A percentile compares a stretch with the other conserved stretches of the same genome.
Conservation (phyloP, 2,797 vertebrate genomes). For the Argyrosomus regius region DNA sequence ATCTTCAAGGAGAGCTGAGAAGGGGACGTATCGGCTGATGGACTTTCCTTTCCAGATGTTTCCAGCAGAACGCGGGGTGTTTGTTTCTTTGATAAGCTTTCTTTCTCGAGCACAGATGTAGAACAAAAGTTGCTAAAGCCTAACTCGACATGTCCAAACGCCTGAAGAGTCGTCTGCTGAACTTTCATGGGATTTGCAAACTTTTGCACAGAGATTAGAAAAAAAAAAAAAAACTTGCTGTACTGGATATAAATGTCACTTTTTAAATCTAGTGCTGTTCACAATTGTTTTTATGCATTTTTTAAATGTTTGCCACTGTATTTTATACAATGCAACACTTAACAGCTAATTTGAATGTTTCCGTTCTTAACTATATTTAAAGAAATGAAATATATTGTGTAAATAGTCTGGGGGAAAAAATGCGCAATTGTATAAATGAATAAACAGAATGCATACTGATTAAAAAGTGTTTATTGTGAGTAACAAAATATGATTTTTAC, state of each 20-base stretch:
- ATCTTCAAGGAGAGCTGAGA: background rate
- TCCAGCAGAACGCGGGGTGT: conserved; percentile 6
- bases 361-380: conserved; percentile 84
- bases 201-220: conserved; percentile 87
- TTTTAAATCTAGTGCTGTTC: conserved; percentile 88
- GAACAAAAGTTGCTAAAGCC: conserved; percentile 68
- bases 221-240: conserved; percentile 72
- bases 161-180: conserved; percentile 63
- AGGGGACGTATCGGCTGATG: background rate
- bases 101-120: conserved; percentile 62
- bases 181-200: conserved; percentile 82
- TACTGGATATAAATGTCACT: conserved; percentile 83
- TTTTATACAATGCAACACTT: conserved; percentile 92
- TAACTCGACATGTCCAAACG: conserved; percentile 43
- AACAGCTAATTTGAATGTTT: conserved; percentile 91
- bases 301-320: conserved; percentile 89
- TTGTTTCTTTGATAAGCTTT: conserved; percentile 47
- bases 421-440: conserved; percentile 79
- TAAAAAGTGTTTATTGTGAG: conserved; percentile 65
- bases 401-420: conserved; percentile 66
- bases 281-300: conserved; percentile 89
- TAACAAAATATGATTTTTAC: conserved; percentile 61
- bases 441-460: conserved; percentile 76
- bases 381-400: conserved; percentile 81
- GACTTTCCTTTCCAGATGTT: background rate